Evolutionary conservation across 2,888 invertebrate genomes (phyloP).

Genomic region (Labia minor): DNA sequence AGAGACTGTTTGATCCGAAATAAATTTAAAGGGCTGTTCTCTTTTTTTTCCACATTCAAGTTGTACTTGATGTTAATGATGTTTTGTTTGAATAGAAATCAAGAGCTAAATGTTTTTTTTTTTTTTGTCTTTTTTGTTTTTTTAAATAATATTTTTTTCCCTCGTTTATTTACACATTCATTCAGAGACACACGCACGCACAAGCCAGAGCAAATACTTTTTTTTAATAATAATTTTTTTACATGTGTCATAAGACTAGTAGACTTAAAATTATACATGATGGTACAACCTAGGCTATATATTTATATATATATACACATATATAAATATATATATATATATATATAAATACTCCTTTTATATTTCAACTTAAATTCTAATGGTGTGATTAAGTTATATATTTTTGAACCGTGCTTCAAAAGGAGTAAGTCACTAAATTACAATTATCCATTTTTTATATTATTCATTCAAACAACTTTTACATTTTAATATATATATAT

Average conservation of each 20-base stretch:
- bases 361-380: constrained; percentile 20
- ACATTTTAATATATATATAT: too few relatives aligned
- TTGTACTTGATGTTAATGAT: too few relatives aligned
- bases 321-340: constrained; percentile 24
- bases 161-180: too few relatives aligned
- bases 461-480: neutral
- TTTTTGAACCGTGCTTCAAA: constrained; percentile 13
- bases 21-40: too few relatives aligned
- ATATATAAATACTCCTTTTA: constrained; percentile 22
- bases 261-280: constrained; percentile 2
- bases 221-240: constrained; percentile 14
- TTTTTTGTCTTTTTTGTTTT: too few relatives aligned
- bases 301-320: constrained; percentile 23
- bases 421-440: neutral
- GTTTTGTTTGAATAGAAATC: too few relatives aligned
- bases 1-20: too few relatives aligned
- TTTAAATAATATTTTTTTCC: too few relatives aligned
- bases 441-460: neutral
- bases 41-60: too few relatives aligned
- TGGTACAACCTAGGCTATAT: constrained; percentile 15
- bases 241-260: neutral
- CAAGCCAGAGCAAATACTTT: neutral
- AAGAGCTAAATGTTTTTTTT: too few relatives aligned
- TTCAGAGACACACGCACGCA: neutral
- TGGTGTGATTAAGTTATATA: constrained; percentile 17